Evolutionary conservation across 2,113 vertebrate genomes (phyloP), one percentile per base, ranked within the genome.

Genomic region (Felis chaus): DNA sequence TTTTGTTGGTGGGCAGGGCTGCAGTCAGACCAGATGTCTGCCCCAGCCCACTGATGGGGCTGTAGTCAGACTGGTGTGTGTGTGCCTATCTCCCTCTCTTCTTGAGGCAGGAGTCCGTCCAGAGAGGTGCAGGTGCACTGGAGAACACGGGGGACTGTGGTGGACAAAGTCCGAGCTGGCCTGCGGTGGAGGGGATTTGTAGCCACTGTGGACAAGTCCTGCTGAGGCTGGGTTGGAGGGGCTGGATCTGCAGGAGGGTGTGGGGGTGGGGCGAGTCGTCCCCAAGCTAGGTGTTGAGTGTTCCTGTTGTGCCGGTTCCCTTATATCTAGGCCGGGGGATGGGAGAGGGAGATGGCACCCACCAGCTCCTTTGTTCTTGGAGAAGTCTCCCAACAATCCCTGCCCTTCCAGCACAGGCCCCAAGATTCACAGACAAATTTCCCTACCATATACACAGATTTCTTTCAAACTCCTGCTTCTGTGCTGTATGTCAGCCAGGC

Each of bases 191-290:
- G 63, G 27, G 63, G 27, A 65, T 27, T 29, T 65, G 27, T 31
- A 65, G 63, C 57, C 57, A 23, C 21, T 23, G 29, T 15, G 65
- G 31, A 33, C 65, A 61, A 9, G 57, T 66, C 65, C 65, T 33
- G 14, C 65, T 33, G 13, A 66, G 31, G 2, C 66, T 69, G 66
- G 66, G 15, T 69, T 69, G 66, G 66, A n/a, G 15, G 66, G 66
- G 15, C 3, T 0, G 33, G 7, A 16, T 69, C 66, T 33, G 6
- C 14, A 3, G 66, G 6, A 68, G 31, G 7, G 15, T 4, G 16
- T 33, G 15, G 66, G 63, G 7, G 7, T 19, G 33, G 66, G 33
- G 16, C 33, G 4, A 3, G 18, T 7, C 18, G 3, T 69, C n/a
- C n/a, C 3, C 15, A 69, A 31, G 33, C 33, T 69, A 69, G 66